Evolutionary conservation across 2,888 invertebrate species (phyloP).

Genomic region (Nezara viridula): DNA sequence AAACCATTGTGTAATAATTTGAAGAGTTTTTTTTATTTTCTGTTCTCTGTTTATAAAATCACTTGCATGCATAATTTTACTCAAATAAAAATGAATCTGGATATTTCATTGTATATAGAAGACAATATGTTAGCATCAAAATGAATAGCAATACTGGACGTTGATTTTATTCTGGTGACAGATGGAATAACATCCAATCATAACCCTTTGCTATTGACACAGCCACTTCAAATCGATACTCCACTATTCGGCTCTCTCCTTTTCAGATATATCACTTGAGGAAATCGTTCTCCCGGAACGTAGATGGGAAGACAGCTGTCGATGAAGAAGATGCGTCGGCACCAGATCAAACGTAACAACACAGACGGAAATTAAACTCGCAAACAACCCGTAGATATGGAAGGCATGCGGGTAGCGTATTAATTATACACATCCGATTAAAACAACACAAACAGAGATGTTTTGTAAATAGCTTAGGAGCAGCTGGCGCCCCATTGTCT

Average conservation of each 20-base stretch:
- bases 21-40: too few species aligned
- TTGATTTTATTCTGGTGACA: background rate
- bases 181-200: background rate
- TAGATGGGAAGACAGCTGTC: background rate
- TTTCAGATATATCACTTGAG: background rate
- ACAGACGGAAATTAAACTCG: background rate
- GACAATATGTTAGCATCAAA: background rate
- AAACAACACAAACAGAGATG: slow-evolving; percentile 21
- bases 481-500: slow-evolving; percentile 33
- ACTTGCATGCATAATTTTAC: too few species aligned
- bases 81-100: too few species aligned
- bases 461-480: background rate
- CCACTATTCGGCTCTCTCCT: background rate
- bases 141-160: background rate
- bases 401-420: slow-evolving; percentile 3
- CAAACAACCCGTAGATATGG: background rate
- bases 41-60: too few species aligned
- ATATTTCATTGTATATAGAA: background rate
- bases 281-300: background rate
- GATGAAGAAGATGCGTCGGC: background rate
- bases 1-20: too few species aligned
- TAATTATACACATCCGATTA: slow-evolving; percentile 25
- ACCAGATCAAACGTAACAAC: background rate
- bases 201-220: slow-evolving; percentile 2
- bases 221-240: background rate